Base-by-base conservation (phyloP, 2,888 invertebrate genomes). In the Cryptus viduatorius region DNA sequence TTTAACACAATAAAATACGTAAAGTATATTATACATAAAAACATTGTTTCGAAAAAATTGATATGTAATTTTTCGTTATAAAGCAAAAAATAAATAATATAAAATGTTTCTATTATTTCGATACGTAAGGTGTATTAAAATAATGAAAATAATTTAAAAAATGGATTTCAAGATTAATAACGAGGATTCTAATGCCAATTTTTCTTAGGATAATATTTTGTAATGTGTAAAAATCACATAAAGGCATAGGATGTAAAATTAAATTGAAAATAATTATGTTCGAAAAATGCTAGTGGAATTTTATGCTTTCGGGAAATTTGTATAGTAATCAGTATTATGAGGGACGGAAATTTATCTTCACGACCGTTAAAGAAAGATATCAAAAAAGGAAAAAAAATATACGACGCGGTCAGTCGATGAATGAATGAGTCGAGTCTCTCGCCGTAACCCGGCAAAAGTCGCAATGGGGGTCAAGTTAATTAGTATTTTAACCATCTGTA, bases 401-500 rank as follows among this genome's bases (percentile, higher is more conserved):
- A 31, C 14, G 46, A 46, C 31, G 24, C 31, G 29, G 12, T 19
- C 24, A 7, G 2, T 8, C 46, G 31, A 50, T 71, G 71, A 61
- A 78, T 82, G 73, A 82, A 82, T 72, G 75, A 73, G 56, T 64
- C 48, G 64, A 31, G 72, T 44, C 50, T 61, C 50, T 65, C 31
- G 42, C 29, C 24, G 24, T 61, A 59, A n/a, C 67, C 31, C 50
- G 44, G 10, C 65, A 24, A 71, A 44, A 79, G 79, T 76, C 83
- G 61, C 65, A 31, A 67, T 61, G 65, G 69, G 85, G 83, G 80
- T 84, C 83, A 75, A 80, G 64, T 80, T 84, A 85, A 85, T 85
- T 85, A 85, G 85, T 83, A 73, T 76, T 75, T 73, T 56, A 68
- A 53, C 71, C 76, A 77, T 83, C 61, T 53, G 83, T 50, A 64